Evolutionary conservation across 2,797 vertebrate species (phyloP), one percentile per base, ranked within the genome.

Genomic region (Dicrostonyx torquatus): DNA sequence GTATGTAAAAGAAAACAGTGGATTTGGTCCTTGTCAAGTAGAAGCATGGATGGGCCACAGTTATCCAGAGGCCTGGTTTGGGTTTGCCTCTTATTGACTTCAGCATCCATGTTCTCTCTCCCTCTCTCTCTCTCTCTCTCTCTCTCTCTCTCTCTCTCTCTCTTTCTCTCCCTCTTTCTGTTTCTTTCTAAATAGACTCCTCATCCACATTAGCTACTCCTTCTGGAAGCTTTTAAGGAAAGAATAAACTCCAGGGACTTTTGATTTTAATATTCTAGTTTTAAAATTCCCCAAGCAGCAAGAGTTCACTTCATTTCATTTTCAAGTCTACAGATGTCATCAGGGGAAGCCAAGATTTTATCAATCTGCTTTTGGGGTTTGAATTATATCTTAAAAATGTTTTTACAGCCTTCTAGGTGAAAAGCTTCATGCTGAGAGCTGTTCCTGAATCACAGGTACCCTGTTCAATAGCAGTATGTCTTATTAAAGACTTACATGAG

Each of bases 341-440:
- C 73, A 68, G 77, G 34, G 73, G 60, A 90, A 95, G 70, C 62
- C 62, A 58, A 77, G 88, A 64, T 82, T 92, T 94, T 90, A 82
- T 91, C 85, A 77, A 6, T 80, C 58, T 94, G 77, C n/a, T 92
- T 93, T 95, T 84, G n/a, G 66, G 29, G 80, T 45, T 93, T 96
- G 60, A 88, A 53, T 83, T 93, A 73, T 34, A 72, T 87, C 70
- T 94, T 68, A 45, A 87, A 94, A 78, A 84, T 55, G 45, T 76
- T 92, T 84, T 34, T 73, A 93, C 91, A 89, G 64, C 34, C 29
- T 93, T 55, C 48, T 45, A 40, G 4, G 79, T 83, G 62, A 83
- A 87, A 82, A 24, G 34, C 75, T 95, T 95, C 53, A 40, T 87
- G 58, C 31, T 50, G 58, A 50, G 84, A 73, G 43, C 29, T 40